phyloP scores from a whole-genome alignment of 2,797 vertebrate genomes.

The Neosilurus mollespiculum region DNA sequence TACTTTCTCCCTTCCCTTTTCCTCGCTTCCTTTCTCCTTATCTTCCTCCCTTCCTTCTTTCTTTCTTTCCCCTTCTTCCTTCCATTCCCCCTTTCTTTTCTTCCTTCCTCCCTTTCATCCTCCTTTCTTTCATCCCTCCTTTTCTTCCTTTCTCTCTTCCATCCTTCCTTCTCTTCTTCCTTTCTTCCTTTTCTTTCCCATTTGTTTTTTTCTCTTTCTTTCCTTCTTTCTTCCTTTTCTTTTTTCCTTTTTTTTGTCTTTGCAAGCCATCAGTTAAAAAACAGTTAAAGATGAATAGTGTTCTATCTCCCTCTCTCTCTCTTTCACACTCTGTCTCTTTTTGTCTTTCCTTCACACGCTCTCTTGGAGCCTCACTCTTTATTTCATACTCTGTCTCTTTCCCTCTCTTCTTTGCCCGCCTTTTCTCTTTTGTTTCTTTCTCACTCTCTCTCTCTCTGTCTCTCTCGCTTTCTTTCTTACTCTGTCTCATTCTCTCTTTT shows the following conservation, averaged over 20 bases:
- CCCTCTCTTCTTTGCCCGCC: neutral
- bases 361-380: neutral
- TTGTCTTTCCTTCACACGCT: no score
- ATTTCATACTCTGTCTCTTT: no score
- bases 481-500: neutral
- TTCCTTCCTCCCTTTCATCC: no score
- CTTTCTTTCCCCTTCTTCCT: constrained; percentile 41
- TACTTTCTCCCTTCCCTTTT: constrained; percentile 24
- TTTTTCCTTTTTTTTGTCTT: constrained; percentile 53
- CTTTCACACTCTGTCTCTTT: neutral
- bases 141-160: neutral
- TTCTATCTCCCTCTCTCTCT: constrained; percentile 53
- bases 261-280: constrained; percentile 49
- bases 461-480: neutral
- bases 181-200: neutral
- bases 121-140: no score
- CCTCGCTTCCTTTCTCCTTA: constrained; percentile 24
- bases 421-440: neutral
- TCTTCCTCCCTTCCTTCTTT: constrained; percentile 32
- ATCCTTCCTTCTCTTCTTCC: constrained; percentile 23
- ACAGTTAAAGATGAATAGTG: constrained; percentile 69
- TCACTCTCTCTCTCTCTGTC: no score
- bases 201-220: no score
- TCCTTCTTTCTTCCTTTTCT: no score
- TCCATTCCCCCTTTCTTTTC: neutral